Evolutionary conservation across 2,888 invertebrate species (phyloP), one percentile per base, ranked within the genome.

Genomic region (Torymus tubicola): DNA sequence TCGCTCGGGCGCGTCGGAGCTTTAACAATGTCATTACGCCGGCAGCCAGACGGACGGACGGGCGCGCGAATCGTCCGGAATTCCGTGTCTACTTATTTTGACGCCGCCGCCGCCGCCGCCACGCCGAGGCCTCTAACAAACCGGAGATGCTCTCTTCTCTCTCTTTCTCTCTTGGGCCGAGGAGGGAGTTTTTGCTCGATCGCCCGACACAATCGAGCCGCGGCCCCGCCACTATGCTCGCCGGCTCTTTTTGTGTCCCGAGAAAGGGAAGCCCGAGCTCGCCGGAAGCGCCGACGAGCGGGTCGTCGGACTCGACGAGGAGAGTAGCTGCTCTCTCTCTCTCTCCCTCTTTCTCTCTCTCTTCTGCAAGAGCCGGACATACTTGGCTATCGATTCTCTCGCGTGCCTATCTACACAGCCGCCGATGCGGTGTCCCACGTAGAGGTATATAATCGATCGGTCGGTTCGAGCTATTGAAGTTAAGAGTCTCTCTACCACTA

Each of bases 271-370:
- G 31, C 31, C 3, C 31, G 31, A 52, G 50, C 42, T 31, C 69
- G 31, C 18, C 24, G 69, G 31, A 57, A 69, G 24, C 69, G 57
- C 12, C n/a, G 31, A n/a, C 31, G 31, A 31, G 31, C 16, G 18
- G 50, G 42, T 2, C 64, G 18, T 61, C 50, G 11, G 50, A n/a
- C 21, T 11, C 42, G 14, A 11, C n/a, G n/a, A n/a, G 5, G 31
- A 31, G 14, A 10, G n/a, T 64, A 31, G 14, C 55, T 24, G 21
- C 24, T 57, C 42, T 18, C 11, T 52, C n/a, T 21, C 14, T 24
- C 55, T 52, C 58, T 58, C 14, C 55, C 55, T 8, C 69, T 50
- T 61, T 63, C 76, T 55, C 61, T 21, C 11, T 18, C 18, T 68
- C 67, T 53, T n/a, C n/a, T n/a, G 31, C 3, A 8, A 31, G 31